Conservation (phyloP, 2,797 vertebrate species). For the Erithacus rubecula region DNA sequence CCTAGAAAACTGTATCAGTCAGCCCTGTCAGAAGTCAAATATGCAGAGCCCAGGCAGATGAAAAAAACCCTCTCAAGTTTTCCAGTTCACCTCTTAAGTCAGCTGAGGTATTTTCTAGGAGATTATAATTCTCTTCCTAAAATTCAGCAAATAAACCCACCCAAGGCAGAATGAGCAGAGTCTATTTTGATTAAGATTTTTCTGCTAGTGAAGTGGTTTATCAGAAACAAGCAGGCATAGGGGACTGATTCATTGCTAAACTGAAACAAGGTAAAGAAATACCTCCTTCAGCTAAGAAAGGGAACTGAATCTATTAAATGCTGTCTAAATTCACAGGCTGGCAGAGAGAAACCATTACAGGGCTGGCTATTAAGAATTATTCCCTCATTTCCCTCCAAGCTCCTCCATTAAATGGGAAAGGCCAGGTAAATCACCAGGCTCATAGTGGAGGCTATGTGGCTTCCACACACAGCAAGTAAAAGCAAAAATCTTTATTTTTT, state of each 20-base stretch:
- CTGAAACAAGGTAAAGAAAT: not conserved
- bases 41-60: not conserved
- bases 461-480: not conserved
- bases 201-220: not conserved
- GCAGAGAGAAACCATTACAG: not conserved
- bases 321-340: not conserved
- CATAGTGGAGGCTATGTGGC: not conserved
- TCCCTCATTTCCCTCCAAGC: not conserved
- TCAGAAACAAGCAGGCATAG: not conserved
- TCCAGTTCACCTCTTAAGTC: slow-evolving; percentile 6
- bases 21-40: not conserved
- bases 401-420: not conserved
- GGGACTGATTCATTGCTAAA: not conserved
- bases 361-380: not conserved
- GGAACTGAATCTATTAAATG: not conserved
- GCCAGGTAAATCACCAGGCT: not conserved
- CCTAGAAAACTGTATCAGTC: not conserved
- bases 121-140: not conserved
- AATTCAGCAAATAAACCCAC: slow-evolving; percentile 14
- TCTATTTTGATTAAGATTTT: slow-evolving; percentile 12
- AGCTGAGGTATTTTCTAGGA: not conserved
- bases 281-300: not conserved
- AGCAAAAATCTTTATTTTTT: not conserved
- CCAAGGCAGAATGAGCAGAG: not conserved
- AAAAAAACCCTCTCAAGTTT: not conserved